Conservation (phyloP, 2,888 invertebrate genomes). For the Lochmaea crataegi region DNA sequence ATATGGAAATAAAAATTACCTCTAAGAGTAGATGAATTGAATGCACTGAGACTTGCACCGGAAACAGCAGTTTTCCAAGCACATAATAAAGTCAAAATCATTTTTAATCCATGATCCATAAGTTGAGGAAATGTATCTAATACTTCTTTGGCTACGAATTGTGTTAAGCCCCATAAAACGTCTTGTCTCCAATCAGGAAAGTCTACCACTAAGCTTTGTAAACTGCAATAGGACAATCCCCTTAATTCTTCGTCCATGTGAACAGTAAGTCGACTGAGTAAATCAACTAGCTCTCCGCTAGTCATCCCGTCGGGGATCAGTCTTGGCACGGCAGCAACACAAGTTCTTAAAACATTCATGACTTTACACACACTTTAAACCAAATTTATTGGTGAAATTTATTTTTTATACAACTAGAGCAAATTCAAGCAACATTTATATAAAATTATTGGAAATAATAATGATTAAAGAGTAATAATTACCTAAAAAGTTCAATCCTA, state of each 20-base stretch:
- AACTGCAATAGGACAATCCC: constrained; percentile 91
- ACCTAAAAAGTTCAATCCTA: constrained; percentile 89
- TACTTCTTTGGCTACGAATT: constrained; percentile 94
- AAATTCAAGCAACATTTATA: no score
- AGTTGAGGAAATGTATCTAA: constrained; percentile 89
- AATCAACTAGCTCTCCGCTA: constrained; percentile 91
- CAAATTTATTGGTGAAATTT: no score
- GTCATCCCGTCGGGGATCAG: constrained; percentile 98
- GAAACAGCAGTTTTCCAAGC: constrained; percentile 86
- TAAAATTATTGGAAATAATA: no score
- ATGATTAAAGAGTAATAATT: neutral
- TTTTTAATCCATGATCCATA: constrained; percentile 92
- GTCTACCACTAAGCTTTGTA: constrained; percentile 95
- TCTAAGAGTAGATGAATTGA: constrained; percentile 46
- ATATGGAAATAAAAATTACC: constrained; percentile 1
- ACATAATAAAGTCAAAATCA: constrained; percentile 90
- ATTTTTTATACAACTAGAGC: neutral
- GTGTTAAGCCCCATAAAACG: constrained; percentile 92
- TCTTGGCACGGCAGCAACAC: constrained; percentile 95
- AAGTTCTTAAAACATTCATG: constrained; percentile 76
- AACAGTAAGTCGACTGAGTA: constrained; percentile 92
- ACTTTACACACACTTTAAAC: neutral
- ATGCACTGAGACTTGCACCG: constrained; percentile 38
- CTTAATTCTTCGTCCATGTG: constrained; percentile 99
- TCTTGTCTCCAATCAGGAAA: constrained; percentile 98